These are phyloP conservation scores for Gonioctena quinquepunctata DNA, from an alignment of 1,140 invertebrate species.

Conservation along the genomic window DNA sequence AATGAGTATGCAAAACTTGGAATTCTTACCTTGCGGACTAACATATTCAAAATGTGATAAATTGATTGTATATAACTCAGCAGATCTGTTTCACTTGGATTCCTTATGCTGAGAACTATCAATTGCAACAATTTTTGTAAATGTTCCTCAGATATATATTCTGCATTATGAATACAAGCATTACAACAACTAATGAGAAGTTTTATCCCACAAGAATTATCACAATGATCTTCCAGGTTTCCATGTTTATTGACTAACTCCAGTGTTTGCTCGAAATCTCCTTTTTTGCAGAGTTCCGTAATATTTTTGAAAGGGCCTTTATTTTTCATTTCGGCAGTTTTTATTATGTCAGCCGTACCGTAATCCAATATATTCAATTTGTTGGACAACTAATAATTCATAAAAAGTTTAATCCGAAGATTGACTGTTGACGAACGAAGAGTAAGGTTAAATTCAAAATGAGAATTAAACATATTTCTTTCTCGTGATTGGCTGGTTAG, in stretches of 20 bases:
- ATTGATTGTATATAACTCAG: conserved; percentile 2
- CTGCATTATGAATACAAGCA: not conserved
- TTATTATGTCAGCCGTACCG: not conserved
- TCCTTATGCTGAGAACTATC: not conserved
- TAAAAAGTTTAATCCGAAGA: too few relatives aligned
- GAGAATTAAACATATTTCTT: too few relatives aligned
- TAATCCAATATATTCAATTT: too few relatives aligned
- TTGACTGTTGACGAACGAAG: too few relatives aligned
- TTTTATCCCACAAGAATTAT: not conserved
- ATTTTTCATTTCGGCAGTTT: not conserved
- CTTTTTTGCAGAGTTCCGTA: conserved; percentile 1
- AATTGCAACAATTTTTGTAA: not conserved
- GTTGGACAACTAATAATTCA: too few relatives aligned
- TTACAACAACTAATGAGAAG: not conserved
- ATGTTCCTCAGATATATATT: not conserved
- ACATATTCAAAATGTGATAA: conserved; percentile 1
- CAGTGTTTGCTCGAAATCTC: not conserved
- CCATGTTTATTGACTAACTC: not conserved
- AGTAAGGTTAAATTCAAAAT: too few relatives aligned
- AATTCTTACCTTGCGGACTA: not conserved
- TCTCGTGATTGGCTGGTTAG: too few relatives aligned
- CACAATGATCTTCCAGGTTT: not conserved
- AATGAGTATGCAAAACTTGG: not conserved
- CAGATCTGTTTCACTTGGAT: conserved; percentile 5
- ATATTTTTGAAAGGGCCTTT: not conserved